Evolutionary conservation across 2,888 invertebrate species (phyloP).

Genomic region (Polyommatus icarus): DNA sequence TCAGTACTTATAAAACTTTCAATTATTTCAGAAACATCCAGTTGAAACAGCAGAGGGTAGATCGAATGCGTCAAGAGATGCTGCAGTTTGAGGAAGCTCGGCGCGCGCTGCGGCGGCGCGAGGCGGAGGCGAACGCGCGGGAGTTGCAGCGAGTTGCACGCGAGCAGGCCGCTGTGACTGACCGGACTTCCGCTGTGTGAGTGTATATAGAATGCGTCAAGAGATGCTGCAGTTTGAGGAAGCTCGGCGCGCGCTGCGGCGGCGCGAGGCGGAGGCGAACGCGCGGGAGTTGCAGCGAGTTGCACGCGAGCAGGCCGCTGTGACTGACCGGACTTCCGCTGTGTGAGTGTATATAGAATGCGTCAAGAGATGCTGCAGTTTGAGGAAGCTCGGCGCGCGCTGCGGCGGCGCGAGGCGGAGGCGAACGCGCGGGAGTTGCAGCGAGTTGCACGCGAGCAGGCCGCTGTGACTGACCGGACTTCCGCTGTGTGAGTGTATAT

Average conservation of each 20-base stretch:
- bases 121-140: slow-evolving; percentile 60
- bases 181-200: slow-evolving; percentile 46
- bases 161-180: slow-evolving; percentile 46
- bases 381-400: slow-evolving; percentile 70
- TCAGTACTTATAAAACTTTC: neutral
- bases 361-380: slow-evolving; percentile 61
- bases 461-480: slow-evolving; percentile 49
- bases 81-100: slow-evolving; percentile 71
- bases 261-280: slow-evolving; percentile 64
- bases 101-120: slow-evolving; percentile 73
- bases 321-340: slow-evolving; percentile 49
- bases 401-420: slow-evolving; percentile 69
- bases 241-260: slow-evolving; percentile 75
- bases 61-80: slow-evolving; percentile 75
- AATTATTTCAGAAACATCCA: slow-evolving; percentile 64
- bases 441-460: slow-evolving; percentile 51
- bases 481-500: slow-evolving; percentile 50
- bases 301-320: slow-evolving; percentile 48
- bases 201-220: slow-evolving; percentile 51
- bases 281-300: slow-evolving; percentile 67
- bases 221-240: slow-evolving; percentile 78
- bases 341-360: slow-evolving; percentile 49
- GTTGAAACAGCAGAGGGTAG: slow-evolving; percentile 70
- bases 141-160: slow-evolving; percentile 65
- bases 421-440: slow-evolving; percentile 69